These are phyloP conservation scores for Aurelia coerulea DNA, from an alignment of 30 jellyfish, hydroid and myxozoan genomes.

Conservation along the genomic window DNA sequence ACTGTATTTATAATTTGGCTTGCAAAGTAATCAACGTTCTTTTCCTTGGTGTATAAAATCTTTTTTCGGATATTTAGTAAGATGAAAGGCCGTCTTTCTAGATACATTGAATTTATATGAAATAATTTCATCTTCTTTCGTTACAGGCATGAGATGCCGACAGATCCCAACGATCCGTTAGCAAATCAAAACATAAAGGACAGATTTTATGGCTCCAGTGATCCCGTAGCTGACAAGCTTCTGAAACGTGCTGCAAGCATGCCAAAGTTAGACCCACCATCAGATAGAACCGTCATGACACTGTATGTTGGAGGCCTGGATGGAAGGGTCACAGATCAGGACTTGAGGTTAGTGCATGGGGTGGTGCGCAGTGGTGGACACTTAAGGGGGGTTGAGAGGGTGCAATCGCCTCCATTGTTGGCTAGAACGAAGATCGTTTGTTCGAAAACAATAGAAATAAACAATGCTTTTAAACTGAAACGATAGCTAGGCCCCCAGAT, in stretches of 20 bases:
- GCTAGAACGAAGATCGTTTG: too few species aligned
- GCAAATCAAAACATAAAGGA: constrained; percentile 92
- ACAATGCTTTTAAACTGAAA: too few species aligned
- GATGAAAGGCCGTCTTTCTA: too few species aligned
- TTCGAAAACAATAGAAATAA: too few species aligned
- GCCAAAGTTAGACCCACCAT: constrained; percentile 97
- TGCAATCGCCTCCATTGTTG: too few species aligned
- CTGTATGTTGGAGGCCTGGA: constrained; percentile 95
- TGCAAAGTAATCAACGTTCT: too few species aligned
- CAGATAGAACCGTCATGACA: constrained; percentile 88
- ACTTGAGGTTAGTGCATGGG: constrained; percentile 63
- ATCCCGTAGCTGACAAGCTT: constrained; percentile 96
- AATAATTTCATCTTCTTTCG: not conserved
- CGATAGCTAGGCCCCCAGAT: too few species aligned
- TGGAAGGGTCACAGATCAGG: constrained; percentile 84
- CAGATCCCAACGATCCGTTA: constrained; percentile 91
- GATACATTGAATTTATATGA: not conserved
- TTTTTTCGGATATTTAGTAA: too few species aligned
- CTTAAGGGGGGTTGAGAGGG: too few species aligned
- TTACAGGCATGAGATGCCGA: constrained; percentile 98
- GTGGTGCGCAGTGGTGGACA: too few species aligned
- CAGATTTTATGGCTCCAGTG: constrained; percentile 94
- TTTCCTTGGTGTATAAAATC: too few species aligned
- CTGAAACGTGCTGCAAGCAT: constrained; percentile 84
- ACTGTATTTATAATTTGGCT: too few species aligned